Evolutionary conservation across 1,140 invertebrate genomes (phyloP), one percentile per base, ranked within the genome.

Genomic region (Cepaea nemoralis): DNA sequence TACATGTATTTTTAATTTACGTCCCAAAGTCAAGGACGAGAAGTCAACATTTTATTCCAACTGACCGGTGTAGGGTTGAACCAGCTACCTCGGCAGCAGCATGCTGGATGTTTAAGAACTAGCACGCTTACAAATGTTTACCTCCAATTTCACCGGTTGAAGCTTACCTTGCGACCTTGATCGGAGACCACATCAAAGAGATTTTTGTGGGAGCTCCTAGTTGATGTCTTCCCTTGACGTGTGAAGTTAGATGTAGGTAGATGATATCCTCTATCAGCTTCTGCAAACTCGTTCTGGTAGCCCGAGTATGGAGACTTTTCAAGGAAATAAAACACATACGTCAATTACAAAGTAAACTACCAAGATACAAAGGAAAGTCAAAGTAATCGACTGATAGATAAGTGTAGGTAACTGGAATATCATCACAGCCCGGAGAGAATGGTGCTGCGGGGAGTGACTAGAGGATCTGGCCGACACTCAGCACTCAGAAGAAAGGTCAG

Each of bases 181-280:
- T 74, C 45, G 35, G 3, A 6, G 16, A 8, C 24, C 8, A 16
- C 10, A 31, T 76, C 33, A 35, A n/a, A 76, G 16, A 55, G 27
- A 45, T 50, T 76, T 39, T 55, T 76, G 48, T 76, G 74, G 33
- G 74, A 76, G 27, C 74, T 55, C 10, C 45, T 76, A 12, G 3
- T 59, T 8, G 74, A 55, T 33, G 33, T 59, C 27, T 55, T 76
- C n/a, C 50, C 45, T 37, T 35, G 40, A 6, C 45, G 2, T 14
- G 74, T 45, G 6, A 6, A 8, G n/a, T 55, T 76, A 8, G 16
- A 8, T 6, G 74, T 40, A 1, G 74, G 59, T 8, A 22, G 8
- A 27, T 40, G 33, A 22, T 12, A 16, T 33, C 45, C 31, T 8
- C 27, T 33, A n/a, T 50, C 48, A 27, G 50, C 33, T 31, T 55